Evolutionary conservation across 2,888 invertebrate species (phyloP).

Genomic region (Megalurothrips usitatus): DNA sequence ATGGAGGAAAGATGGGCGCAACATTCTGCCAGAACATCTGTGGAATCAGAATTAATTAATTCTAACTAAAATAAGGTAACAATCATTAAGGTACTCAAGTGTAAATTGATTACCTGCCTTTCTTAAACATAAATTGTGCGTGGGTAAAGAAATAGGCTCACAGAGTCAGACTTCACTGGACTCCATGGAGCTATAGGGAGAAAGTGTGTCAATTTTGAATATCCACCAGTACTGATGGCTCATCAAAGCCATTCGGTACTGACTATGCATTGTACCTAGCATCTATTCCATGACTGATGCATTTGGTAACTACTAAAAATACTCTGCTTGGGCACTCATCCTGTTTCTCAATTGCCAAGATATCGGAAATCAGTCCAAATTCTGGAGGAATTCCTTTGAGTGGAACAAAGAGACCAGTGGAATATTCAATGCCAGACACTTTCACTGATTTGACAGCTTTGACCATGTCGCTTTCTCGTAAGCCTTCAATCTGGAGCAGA

Average conservation of each 20-base stretch:
- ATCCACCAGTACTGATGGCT: neutral
- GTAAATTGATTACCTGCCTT: neutral
- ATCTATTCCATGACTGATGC: neutral
- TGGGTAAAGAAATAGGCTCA: neutral
- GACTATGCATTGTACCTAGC: neutral
- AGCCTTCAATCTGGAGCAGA: neutral
- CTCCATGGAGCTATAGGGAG: neutral
- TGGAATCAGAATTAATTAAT: neutral
- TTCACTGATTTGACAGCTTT: neutral
- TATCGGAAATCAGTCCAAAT: neutral
- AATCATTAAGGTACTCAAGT: neutral
- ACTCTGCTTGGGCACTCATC: neutral
- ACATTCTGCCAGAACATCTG: neutral
- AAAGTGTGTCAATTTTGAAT: neutral
- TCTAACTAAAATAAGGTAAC: neutral
- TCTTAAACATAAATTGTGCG: neutral
- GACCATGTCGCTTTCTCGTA: neutral
- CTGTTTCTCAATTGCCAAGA: neutral
- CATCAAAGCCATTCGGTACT: neutral
- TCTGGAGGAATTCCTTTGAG: neutral
- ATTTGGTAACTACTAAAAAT: neutral
- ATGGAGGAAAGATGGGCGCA: neutral
- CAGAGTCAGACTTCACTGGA: neutral
- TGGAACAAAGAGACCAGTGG: neutral
- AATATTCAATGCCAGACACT: neutral